phyloP scores from a whole-genome alignment of 35 echinoderm and acorn worm species.

The Lytechinus variegatus region DNA sequence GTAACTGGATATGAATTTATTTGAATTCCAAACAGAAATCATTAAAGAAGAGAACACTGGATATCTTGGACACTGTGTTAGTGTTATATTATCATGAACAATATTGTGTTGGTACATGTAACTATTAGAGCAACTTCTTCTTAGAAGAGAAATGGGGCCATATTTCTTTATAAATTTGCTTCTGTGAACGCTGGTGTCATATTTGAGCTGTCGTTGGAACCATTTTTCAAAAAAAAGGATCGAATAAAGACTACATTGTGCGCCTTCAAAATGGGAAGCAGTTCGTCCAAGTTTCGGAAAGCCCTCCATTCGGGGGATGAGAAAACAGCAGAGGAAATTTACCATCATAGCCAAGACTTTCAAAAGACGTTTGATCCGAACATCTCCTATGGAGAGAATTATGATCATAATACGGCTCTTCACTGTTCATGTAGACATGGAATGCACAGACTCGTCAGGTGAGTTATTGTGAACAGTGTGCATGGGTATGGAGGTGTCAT shows the following conservation, averaged over 20 bases:
- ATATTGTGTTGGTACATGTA: not conserved
- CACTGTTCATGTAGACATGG: constrained; percentile 89
- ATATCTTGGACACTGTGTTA: not conserved
- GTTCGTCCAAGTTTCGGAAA: constrained; percentile 93
- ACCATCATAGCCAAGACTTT: constrained; percentile 85
- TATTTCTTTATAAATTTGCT: not conserved
- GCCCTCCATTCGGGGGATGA: constrained; percentile 93
- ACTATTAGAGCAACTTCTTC: not conserved
- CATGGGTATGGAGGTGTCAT: not conserved
- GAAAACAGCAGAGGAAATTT: constrained; percentile 81
- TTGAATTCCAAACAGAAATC: not conserved
- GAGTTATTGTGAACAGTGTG: constrained; percentile 35
- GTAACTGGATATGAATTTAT: not conserved
- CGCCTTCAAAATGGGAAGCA: constrained; percentile 79
- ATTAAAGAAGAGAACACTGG: not conserved
- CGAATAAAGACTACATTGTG: not conserved
- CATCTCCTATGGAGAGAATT: constrained; percentile 91
- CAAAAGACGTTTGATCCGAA: constrained; percentile 92
- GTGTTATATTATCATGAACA: not conserved
- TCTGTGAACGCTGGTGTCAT: not conserved
- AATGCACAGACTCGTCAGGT: constrained; percentile 88
- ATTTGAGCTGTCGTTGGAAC: no score
- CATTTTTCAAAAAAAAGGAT: not conserved
- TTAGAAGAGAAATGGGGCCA: not conserved
- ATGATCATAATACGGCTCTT: constrained; percentile 85